Conservation (phyloP, 2,888 invertebrate genomes). For the Hydropsyche betteni region DNA sequence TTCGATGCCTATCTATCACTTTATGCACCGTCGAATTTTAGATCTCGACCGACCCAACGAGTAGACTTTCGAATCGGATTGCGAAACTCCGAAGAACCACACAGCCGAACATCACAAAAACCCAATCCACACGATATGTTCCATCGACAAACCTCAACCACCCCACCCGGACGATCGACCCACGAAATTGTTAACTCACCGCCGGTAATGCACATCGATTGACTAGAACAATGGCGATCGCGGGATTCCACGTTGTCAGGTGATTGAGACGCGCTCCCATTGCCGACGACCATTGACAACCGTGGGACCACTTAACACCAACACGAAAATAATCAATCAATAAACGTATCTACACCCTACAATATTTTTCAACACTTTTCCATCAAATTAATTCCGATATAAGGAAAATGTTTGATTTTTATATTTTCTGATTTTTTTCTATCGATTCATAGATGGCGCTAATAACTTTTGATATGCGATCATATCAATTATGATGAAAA, state of each 20-base stretch:
- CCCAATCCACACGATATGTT: not conserved
- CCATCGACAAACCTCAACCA: not conserved
- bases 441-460: too few species aligned
- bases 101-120: not conserved
- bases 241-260: conserved; percentile 39
- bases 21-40: too few species aligned
- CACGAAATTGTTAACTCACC: conserved; percentile 48
- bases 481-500: too few species aligned
- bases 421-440: too few species aligned
- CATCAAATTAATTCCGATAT: too few species aligned
- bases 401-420: too few species aligned
- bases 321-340: too few species aligned
- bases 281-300: not conserved
- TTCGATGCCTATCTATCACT: too few species aligned
- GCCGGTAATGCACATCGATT: conserved; percentile 48
- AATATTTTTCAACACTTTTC: not conserved
- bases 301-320: conserved; percentile 8
- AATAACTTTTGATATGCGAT: too few species aligned
- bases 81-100: too few species aligned
- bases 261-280: conserved; percentile 36
- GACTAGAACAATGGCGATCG: conserved; percentile 44
- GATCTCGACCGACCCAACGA: too few species aligned
- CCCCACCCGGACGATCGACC: conserved; percentile 1
- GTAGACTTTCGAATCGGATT: too few species aligned
- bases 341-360: not conserved